These are phyloP conservation scores for Scaptomyza tumidula DNA, from an alignment of 2,888 invertebrate species.

Conservation along the genomic window DNA sequence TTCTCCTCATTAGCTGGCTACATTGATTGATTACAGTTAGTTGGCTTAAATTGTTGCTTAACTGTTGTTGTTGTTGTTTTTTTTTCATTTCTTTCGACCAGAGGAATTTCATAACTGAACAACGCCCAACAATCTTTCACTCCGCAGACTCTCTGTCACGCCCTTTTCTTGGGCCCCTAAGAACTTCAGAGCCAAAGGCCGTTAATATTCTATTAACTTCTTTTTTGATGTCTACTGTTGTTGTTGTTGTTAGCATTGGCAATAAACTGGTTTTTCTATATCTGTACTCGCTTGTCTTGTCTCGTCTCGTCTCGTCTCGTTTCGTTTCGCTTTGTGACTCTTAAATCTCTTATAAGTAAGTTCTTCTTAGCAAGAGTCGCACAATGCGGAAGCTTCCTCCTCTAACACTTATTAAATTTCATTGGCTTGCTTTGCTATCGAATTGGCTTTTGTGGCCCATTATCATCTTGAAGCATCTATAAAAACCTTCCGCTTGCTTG, in stretches of 20 bases:
- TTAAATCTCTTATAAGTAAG: constrained; percentile 15
- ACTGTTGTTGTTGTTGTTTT: too few species aligned
- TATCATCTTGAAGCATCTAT: constrained; percentile 41
- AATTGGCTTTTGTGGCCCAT: constrained; percentile 17
- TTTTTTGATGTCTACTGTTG: constrained; percentile 30
- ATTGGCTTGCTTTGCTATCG: constrained; percentile 18
- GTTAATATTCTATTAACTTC: constrained; percentile 72
- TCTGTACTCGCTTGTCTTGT: background rate
- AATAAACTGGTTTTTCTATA: constrained; percentile 64
- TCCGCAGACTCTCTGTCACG: constrained; percentile 37
- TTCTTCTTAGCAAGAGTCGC: constrained; percentile 14
- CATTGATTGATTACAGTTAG: constrained; percentile 77
- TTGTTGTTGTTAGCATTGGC: constrained; percentile 45
- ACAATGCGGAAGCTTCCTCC: constrained; percentile 55
- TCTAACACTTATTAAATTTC: constrained; percentile 44
- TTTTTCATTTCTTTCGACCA: constrained; percentile 33
- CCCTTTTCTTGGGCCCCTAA: constrained; percentile 38
- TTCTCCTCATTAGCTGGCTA: constrained; percentile 31
- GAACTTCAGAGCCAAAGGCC: constrained; percentile 29
- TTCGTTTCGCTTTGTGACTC: constrained; percentile 3
- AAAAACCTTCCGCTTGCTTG: constrained; percentile 3
- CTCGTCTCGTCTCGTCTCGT: too few species aligned
- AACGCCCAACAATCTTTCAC: constrained; percentile 25
- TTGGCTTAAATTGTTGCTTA: constrained; percentile 24
- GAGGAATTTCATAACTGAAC: constrained; percentile 17